These are phyloP conservation scores for Cariama cristata DNA, from an alignment of 2,113 vertebrate genomes.

Conservation along the genomic window DNA sequence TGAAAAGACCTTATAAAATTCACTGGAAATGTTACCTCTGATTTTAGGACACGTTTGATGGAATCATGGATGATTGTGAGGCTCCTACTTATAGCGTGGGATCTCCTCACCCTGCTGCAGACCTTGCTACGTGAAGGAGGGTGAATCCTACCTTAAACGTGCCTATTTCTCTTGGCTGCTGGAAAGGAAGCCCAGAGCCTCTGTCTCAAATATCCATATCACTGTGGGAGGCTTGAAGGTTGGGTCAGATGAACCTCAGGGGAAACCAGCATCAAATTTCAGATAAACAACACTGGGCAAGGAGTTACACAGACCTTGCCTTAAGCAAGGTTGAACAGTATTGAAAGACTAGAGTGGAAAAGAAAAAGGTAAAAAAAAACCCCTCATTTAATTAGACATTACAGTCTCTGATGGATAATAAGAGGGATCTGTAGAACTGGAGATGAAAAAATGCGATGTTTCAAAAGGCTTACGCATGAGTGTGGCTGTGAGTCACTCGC, in stretches of 20 bases:
- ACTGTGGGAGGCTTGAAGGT: neutral
- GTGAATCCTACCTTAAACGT: neutral
- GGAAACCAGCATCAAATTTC: conserved; percentile 20
- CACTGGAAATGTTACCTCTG: neutral
- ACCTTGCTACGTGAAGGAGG: neutral
- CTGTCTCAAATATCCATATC: neutral
- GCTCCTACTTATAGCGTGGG: neutral
- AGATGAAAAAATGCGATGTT: neutral
- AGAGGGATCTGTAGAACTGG: neutral
- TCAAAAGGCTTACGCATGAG: neutral
- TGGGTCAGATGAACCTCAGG: neutral
- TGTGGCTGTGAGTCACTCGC: neutral
- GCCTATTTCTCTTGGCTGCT: neutral
- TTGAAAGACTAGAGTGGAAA: neutral
- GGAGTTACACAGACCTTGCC: neutral
- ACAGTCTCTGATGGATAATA: neutral
- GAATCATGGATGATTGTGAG: neutral
- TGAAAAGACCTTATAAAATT: neutral
- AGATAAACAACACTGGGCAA: neutral
- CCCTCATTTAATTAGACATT: neutral
- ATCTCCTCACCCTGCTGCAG: neutral
- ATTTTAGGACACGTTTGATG: neutral
- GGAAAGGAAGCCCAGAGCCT: neutral
- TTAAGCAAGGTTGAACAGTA: neutral
- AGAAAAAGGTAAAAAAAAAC: neutral